These are phyloP conservation scores for Cyanistes caeruleus DNA, from an alignment of 2,113 vertebrate genomes.

Conservation along the genomic window DNA sequence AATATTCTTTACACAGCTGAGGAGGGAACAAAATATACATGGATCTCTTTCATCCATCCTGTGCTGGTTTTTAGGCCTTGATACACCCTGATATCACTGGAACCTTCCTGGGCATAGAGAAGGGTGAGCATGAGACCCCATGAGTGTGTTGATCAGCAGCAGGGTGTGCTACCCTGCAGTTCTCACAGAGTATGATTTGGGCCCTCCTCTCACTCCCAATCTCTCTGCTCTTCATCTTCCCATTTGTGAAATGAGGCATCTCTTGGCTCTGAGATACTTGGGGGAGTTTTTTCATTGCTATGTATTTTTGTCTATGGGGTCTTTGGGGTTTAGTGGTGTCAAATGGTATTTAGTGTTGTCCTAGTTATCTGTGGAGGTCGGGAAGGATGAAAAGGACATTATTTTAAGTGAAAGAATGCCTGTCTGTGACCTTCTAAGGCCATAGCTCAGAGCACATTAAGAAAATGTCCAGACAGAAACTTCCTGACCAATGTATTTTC, in stretches of 20 bases:
- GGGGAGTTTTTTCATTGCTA: neutral
- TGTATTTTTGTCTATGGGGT: neutral
- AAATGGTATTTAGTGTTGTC: neutral
- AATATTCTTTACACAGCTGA: neutral
- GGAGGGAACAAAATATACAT: neutral
- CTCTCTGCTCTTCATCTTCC: neutral
- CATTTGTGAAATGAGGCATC: neutral
- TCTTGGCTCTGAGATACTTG: neutral
- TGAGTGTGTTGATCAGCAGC: neutral
- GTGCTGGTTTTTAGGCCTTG: neutral
- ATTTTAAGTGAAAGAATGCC: neutral
- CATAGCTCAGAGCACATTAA: neutral
- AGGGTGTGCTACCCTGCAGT: neutral
- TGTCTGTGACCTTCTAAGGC: neutral
- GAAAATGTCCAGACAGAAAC: neutral
- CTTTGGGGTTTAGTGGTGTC: neutral
- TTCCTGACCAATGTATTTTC: neutral
- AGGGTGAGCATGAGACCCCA: neutral
- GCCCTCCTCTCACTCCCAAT: fast-evolving
- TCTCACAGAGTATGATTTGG: neutral
- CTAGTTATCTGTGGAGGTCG: neutral
- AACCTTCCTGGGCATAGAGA: neutral
- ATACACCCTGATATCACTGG: neutral
- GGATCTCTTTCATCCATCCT: neutral
- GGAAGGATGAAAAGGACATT: neutral